These are phyloP conservation scores for Stichodactyla helianthus DNA, from an alignment of 64 coral and sea anemone species.

Conservation along the genomic window DNA sequence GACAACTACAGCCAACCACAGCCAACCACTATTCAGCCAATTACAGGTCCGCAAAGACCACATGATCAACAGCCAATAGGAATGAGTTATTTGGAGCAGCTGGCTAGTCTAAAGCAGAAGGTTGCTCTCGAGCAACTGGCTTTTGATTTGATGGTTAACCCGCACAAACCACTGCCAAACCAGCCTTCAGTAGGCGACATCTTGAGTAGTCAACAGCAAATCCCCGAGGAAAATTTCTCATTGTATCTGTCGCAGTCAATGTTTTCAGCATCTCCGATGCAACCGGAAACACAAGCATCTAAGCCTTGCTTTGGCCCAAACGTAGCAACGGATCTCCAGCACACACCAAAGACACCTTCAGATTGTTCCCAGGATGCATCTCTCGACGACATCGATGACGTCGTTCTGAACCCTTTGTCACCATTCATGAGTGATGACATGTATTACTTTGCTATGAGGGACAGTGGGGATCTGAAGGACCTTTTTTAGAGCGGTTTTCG, in stretches of 20 bases:
- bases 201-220: neutral
- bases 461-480: neutral
- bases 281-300: neutral
- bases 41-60: neutral
- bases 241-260: neutral
- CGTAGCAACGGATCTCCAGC: neutral
- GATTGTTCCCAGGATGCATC: conserved; percentile 10
- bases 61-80: neutral
- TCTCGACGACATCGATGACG: conserved; percentile 10
- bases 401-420: neutral
- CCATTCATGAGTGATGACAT: conserved; percentile 15
- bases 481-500: no score
- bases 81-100: neutral
- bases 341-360: neutral
- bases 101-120: neutral
- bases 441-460: conserved; percentile 16
- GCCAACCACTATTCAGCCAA: neutral
- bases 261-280: neutral
- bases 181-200: neutral
- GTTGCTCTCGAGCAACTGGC: neutral
- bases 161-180: neutral
- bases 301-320: neutral
- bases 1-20: neutral
- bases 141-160: conserved; percentile 11
- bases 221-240: neutral